Evolutionary conservation across 2,113 vertebrate genomes (phyloP).

Genomic region (Tetraodon nigroviridis): DNA sequence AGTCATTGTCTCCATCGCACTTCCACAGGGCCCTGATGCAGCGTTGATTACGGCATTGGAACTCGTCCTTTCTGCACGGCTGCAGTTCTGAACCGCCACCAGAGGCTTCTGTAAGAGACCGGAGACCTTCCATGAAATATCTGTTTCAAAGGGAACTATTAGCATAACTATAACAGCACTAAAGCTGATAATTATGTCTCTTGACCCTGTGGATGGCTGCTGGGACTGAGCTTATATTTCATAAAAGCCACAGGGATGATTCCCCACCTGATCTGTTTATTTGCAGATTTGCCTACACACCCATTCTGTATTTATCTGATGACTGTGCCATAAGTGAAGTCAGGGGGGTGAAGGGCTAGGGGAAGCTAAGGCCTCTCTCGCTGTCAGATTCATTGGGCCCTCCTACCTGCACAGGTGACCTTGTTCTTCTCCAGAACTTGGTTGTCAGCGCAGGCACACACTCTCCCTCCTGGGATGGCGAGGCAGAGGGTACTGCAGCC

Average conservation of each 20-base stretch:
- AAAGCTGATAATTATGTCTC: slow-evolving; percentile 43
- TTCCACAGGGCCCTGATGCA: slow-evolving; percentile 89
- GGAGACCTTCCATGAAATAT: slow-evolving; percentile 18
- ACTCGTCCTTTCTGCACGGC: slow-evolving; percentile 84
- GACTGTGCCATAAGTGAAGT: slow-evolving; percentile 30
- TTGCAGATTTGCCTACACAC: slow-evolving; percentile 36
- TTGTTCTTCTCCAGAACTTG: slow-evolving; percentile 91
- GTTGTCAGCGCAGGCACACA: slow-evolving; percentile 96
- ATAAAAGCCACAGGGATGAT: slow-evolving; percentile 27
- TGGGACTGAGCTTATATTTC: slow-evolving; percentile 36
- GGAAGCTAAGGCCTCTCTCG: slow-evolving; percentile 32
- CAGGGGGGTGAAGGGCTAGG: slow-evolving; percentile 4
- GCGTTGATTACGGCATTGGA: slow-evolving; percentile 87
- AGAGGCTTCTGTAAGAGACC: slow-evolving; percentile 67
- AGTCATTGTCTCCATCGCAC: slow-evolving; percentile 95
- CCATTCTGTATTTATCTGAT: slow-evolving; percentile 32
- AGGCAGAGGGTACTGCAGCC: slow-evolving; percentile 92
- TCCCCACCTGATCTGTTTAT: slow-evolving; percentile 33
- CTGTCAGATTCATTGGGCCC: slow-evolving; percentile 59
- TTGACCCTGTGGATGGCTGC: slow-evolving; percentile 22
- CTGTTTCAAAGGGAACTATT: slow-evolving; percentile 29
- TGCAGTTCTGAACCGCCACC: slow-evolving; percentile 69
- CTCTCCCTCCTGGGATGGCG: slow-evolving; percentile 89
- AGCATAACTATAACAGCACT: slow-evolving; percentile 27
- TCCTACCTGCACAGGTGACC: slow-evolving; percentile 89